Evolutionary conservation across 2,113 vertebrate species (phyloP).

Genomic region (Phoxinus phoxinus): DNA sequence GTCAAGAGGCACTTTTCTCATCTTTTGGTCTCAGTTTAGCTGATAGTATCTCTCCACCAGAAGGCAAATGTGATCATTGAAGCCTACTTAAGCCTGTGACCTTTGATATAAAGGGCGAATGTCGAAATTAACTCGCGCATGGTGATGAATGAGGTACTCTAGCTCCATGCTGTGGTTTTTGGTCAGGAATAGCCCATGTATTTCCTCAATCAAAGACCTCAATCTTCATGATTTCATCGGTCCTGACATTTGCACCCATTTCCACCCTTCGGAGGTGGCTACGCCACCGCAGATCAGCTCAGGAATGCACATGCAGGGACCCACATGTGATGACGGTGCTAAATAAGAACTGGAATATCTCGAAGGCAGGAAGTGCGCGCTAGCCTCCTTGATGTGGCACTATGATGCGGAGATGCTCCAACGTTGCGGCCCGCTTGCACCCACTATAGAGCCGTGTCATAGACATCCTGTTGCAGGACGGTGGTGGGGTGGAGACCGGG

Average conservation of each 20-base stretch:
- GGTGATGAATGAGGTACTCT: slow-evolving; percentile 65
- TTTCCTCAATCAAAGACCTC: slow-evolving; percentile 47
- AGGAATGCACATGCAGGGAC: slow-evolving; percentile 42
- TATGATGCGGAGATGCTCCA: slow-evolving; percentile 54
- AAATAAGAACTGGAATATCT: slow-evolving; percentile 66
- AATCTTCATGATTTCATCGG: slow-evolving; percentile 43
- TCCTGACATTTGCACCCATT: slow-evolving; percentile 39
- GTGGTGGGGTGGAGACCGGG: slow-evolving; percentile 65
- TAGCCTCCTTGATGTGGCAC: slow-evolving; percentile 61
- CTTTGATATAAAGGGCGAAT: slow-evolving; percentile 74
- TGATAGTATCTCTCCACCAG: slow-evolving; percentile 62
- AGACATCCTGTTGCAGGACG: slow-evolving; percentile 85
- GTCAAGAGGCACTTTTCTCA: slow-evolving; percentile 80
- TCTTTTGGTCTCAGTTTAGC: slow-evolving; percentile 66
- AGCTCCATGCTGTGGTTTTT: slow-evolving; percentile 58
- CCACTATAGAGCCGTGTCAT: slow-evolving; percentile 90
- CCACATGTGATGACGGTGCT: slow-evolving; percentile 53
- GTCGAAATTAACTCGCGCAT: slow-evolving; percentile 63
- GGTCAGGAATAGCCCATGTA: slow-evolving; percentile 49
- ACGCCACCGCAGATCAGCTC: slow-evolving; percentile 9
- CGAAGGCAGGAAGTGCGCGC: slow-evolving; percentile 55
- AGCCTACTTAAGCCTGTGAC: slow-evolving; percentile 55
- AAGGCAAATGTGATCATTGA: slow-evolving; percentile 45
- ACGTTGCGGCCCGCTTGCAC: slow-evolving; percentile 46
- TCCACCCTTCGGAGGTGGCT: not conserved